Evolutionary conservation across 2,797 vertebrate genomes (phyloP).

Genomic region (Amblyopsis hoosieri): DNA sequence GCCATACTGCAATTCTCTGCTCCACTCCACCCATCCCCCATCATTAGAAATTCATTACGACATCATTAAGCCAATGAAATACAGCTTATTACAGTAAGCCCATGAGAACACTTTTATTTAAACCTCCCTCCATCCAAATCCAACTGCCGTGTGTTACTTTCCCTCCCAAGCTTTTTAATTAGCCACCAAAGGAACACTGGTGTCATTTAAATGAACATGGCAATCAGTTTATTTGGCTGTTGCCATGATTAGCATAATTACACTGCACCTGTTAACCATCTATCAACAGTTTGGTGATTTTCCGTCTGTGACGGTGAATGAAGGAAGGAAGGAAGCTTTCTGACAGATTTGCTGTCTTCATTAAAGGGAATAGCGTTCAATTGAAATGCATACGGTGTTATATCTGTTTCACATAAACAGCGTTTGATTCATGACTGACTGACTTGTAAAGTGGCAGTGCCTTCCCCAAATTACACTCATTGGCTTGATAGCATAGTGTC

Average conservation of each 20-base stretch:
- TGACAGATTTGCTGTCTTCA: slow-evolving; percentile 56
- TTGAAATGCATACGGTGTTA: slow-evolving; percentile 39
- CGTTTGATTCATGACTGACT: slow-evolving; percentile 23
- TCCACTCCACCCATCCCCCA: slow-evolving; percentile 51
- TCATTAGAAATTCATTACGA: slow-evolving; percentile 79
- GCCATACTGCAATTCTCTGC: slow-evolving; percentile 12
- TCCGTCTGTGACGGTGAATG: slow-evolving; percentile 44
- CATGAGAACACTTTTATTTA: slow-evolving; percentile 72
- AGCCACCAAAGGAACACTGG: slow-evolving; percentile 74
- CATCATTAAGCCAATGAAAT: slow-evolving; percentile 77
- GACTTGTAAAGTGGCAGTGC: slow-evolving; percentile 23
- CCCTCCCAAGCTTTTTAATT: slow-evolving; percentile 71
- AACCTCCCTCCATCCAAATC: slow-evolving; percentile 55
- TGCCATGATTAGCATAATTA: slow-evolving; percentile 77
- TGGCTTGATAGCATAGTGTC: slow-evolving; percentile 25
- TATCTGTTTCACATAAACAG: slow-evolving; percentile 24
- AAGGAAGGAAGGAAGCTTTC: slow-evolving; percentile 40
- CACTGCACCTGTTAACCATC: slow-evolving; percentile 76
- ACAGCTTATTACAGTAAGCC: slow-evolving; percentile 67
- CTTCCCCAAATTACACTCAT: slow-evolving; percentile 24
- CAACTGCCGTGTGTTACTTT: slow-evolving; percentile 56
- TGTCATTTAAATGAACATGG: slow-evolving; percentile 80
- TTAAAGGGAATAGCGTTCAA: slow-evolving; percentile 37
- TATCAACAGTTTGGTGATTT: slow-evolving; percentile 75
- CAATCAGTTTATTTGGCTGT: slow-evolving; percentile 80